phyloP scores from a whole-genome alignment of 37 sponge, comb jelly and placozoan species.

The Halichondria panicea region DNA sequence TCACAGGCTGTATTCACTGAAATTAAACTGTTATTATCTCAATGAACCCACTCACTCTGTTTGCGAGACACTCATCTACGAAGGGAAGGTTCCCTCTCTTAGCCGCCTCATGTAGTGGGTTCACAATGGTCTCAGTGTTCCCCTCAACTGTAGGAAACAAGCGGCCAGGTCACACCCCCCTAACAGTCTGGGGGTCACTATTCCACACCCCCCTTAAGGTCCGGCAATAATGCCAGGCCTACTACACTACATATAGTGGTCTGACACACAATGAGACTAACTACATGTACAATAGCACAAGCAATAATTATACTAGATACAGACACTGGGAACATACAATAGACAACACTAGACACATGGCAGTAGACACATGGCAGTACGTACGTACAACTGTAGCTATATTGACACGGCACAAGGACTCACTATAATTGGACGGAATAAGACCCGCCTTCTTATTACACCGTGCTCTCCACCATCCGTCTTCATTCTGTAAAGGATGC shows the following conservation, averaged over 20 bases:
- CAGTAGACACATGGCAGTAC: too few species aligned
- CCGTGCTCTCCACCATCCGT: slow-evolving; percentile 91
- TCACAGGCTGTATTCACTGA: background rate
- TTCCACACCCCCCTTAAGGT: too few species aligned
- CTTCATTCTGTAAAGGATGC: slow-evolving; percentile 56
- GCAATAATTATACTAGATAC: background rate
- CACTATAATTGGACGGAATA: slow-evolving; percentile 92
- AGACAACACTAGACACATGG: too few species aligned
- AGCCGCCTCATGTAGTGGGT: slow-evolving; percentile 97
- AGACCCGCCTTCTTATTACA: slow-evolving; percentile 77
- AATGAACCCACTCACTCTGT: slow-evolving; percentile 49
- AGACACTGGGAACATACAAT: background rate
- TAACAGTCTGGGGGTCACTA: background rate
- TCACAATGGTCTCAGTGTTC: slow-evolving; percentile 85
- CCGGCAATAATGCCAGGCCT: too few species aligned
- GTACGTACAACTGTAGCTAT: too few species aligned
- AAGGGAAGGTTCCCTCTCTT: slow-evolving; percentile 95
- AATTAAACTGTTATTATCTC: background rate
- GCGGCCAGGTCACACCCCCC: background rate
- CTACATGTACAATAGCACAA: background rate
- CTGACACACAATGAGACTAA: background rate
- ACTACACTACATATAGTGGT: too few species aligned
- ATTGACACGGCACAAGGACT: slow-evolving; percentile 18
- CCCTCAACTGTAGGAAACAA: slow-evolving; percentile 69
- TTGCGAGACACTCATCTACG: slow-evolving; percentile 85